phyloP scores from a whole-genome alignment of 2,888 invertebrate genomes.

The Maniola hyperantus region DNA sequence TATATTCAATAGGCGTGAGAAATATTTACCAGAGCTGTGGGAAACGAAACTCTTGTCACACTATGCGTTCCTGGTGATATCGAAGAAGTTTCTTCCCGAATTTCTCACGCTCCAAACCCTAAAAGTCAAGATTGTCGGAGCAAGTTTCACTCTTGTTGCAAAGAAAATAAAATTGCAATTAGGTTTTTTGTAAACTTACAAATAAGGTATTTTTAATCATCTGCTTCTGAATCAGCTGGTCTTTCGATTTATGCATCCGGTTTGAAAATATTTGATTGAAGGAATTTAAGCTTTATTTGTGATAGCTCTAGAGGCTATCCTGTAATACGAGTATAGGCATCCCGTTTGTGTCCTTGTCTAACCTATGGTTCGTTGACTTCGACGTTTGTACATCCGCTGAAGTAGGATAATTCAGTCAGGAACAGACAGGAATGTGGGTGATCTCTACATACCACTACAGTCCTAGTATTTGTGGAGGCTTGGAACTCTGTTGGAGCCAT shows the following conservation, averaged over 20 bases:
- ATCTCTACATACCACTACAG: slow-evolving; percentile 51
- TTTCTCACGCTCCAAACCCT: slow-evolving; percentile 78
- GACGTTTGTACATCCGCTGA: slow-evolving; percentile 52
- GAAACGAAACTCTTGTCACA: slow-evolving; percentile 55
- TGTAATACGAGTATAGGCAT: slow-evolving; percentile 43
- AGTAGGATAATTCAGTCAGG: slow-evolving; percentile 51
- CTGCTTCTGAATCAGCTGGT: slow-evolving; percentile 53
- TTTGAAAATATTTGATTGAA: slow-evolving; percentile 7
- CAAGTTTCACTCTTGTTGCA: slow-evolving; percentile 42
- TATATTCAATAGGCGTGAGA: slow-evolving; percentile 47
- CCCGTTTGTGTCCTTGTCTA: slow-evolving; percentile 71
- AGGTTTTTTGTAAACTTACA: slow-evolving; percentile 17
- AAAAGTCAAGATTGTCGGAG: slow-evolving; percentile 38
- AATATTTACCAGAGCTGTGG: slow-evolving; percentile 52
- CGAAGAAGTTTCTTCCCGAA: slow-evolving; percentile 80
- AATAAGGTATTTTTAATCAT: slow-evolving; percentile 29
- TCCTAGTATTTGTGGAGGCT: slow-evolving; percentile 73
- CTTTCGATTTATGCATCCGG: slow-evolving; percentile 57
- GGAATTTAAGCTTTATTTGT: slow-evolving; percentile 28
- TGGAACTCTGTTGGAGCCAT: slow-evolving; percentile 48
- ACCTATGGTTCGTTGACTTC: slow-evolving; percentile 62
- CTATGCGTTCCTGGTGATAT: slow-evolving; percentile 67
- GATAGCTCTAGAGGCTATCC: slow-evolving; percentile 35
- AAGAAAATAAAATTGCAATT: slow-evolving; percentile 41
- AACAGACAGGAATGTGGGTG: slow-evolving; percentile 59